Percentiles rank a stretch among this genome's conserved stretches.
phyloP scores from a whole-genome alignment of 37 sponge, comb jelly and placozoan species.

The Cladorhizidae sp. region DNA sequence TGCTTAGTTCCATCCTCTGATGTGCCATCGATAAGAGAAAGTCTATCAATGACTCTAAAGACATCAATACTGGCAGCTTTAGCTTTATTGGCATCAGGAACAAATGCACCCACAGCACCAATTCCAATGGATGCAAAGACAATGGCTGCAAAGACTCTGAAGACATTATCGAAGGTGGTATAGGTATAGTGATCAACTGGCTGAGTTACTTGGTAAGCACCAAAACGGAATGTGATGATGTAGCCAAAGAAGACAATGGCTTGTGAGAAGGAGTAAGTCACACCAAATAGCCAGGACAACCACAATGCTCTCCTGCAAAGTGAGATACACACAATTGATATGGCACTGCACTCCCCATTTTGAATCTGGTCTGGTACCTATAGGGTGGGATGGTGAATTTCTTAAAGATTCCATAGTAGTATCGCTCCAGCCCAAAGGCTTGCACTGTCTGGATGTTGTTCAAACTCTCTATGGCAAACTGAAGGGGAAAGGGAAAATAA shows the following conservation, averaged over 20 bases:
- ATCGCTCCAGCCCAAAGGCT: conserved; percentile 49
- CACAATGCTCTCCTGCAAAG: conserved; percentile 20
- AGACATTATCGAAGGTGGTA: conserved; percentile 19
- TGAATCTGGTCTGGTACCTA: conserved; percentile 24
- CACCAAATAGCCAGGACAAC: conserved; percentile 9
- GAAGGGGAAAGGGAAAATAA: background rate
- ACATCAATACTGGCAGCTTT: conserved; percentile 56
- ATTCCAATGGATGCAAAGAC: conserved; percentile 60
- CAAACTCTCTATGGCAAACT: conserved; percentile 66
- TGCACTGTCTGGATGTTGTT: conserved; percentile 85
- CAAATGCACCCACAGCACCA: conserved; percentile 56
- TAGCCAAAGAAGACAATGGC: conserved; percentile 56
- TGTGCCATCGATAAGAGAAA: conserved; percentile 57
- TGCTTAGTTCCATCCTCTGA: conserved; percentile 56
- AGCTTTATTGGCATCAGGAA: conserved; percentile 70
- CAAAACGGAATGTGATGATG: conserved; percentile 69
- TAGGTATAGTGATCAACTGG: conserved; percentile 23
- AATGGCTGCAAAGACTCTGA: conserved; percentile 64
- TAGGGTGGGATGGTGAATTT: conserved; percentile 16
- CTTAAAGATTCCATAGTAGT: conserved; percentile 31
- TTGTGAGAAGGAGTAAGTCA: conserved; percentile 66
- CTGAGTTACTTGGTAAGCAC: conserved; percentile 61
- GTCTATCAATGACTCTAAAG: conserved; percentile 58
- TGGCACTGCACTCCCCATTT: background rate
- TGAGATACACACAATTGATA: background rate